A percentile compares a stretch with the other conserved stretches of the same genome.
These are phyloP conservation scores for Lucinisca nassula DNA, from an alignment of 2,888 invertebrate genomes.

Conservation along the genomic window DNA sequence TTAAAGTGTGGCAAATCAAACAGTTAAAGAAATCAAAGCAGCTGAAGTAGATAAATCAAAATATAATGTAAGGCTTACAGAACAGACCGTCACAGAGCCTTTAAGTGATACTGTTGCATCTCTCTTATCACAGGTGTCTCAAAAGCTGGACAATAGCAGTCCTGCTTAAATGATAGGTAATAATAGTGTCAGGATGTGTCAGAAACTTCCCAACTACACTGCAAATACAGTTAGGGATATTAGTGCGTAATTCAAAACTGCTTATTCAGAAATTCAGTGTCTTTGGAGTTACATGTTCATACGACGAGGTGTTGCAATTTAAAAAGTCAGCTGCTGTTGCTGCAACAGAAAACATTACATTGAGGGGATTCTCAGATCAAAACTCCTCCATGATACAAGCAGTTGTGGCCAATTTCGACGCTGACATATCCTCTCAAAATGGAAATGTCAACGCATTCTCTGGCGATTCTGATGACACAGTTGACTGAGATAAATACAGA, in stretches of 20 bases:
- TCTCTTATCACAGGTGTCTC: background rate
- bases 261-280: background rate
- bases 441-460: background rate
- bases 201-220: background rate
- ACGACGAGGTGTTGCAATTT: background rate
- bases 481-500: background rate
- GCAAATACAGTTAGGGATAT: conserved; percentile 1
- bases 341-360: background rate
- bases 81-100: background rate
- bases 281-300: background rate
- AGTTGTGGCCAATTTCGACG: background rate
- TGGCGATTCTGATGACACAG: background rate
- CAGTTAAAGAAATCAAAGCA: conserved; percentile 17
- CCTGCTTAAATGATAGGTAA: background rate
- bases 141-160: background rate
- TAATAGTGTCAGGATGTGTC: background rate
- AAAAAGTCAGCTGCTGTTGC: background rate
- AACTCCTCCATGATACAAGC: background rate
- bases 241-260: conserved; percentile 24
- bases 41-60: background rate
- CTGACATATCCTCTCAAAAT: no score
- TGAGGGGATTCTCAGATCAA: background rate
- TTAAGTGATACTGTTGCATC: background rate
- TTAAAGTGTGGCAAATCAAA: conserved; percentile 12
- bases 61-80: conserved; percentile 17